phyloP scores from a whole-genome alignment of 1,140 invertebrate species.

The Triops cancriformis region DNA sequence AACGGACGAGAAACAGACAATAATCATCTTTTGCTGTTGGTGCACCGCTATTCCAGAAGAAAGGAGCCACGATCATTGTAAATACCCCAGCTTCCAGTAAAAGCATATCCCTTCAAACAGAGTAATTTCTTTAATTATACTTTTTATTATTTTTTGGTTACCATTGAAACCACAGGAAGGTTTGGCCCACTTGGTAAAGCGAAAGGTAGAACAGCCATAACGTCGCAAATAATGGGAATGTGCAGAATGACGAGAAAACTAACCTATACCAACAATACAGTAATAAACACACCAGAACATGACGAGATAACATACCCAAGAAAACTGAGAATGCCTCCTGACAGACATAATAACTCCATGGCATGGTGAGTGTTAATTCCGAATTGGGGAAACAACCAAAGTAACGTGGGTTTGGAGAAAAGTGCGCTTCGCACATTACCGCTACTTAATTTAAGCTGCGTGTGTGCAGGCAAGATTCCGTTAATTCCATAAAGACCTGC shows the following conservation, averaged over 20 bases:
- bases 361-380: constrained; percentile 58
- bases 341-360: constrained; percentile 60
- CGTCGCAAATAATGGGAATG: constrained; percentile 50
- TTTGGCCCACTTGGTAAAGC: constrained; percentile 65
- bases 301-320: constrained; percentile 43
- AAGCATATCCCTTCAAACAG: constrained; percentile 58
- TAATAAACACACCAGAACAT: too few species aligned
- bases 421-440: constrained; percentile 46
- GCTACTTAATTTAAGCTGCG: constrained; percentile 46
- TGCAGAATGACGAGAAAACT: constrained; percentile 53
- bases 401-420: constrained; percentile 55
- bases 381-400: constrained; percentile 59
- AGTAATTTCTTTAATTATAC: too few species aligned
- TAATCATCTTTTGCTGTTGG: constrained; percentile 32
- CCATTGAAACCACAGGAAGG: constrained; percentile 70
- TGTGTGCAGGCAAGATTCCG: constrained; percentile 62
- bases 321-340: constrained; percentile 57
- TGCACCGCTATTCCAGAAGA: constrained; percentile 39
- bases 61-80: constrained; percentile 60
- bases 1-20: constrained; percentile 62
- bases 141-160: constrained; percentile 43
- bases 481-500: constrained; percentile 69
- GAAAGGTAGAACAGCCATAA: constrained; percentile 69
- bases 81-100: constrained; percentile 68
- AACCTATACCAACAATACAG: constrained; percentile 49